phyloP scores from a whole-genome alignment of 2,113 vertebrate genomes.

The Megaceryle torquata region DNA sequence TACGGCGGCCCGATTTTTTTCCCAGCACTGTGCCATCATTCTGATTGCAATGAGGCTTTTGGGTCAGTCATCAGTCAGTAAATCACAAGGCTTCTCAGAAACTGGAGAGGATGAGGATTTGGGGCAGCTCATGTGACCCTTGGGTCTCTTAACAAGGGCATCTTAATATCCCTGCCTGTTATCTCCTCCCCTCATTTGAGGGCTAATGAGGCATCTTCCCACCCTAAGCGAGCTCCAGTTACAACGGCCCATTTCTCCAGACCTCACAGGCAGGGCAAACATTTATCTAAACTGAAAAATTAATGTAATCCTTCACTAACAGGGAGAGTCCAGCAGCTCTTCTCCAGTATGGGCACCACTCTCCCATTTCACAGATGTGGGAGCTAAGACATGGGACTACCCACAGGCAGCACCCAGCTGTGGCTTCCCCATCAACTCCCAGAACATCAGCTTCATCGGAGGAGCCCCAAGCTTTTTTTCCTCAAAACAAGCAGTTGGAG shows the following conservation, averaged over 20 bases:
- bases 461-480: neutral
- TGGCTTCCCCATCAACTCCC: neutral
- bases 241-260: neutral
- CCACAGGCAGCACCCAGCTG: neutral
- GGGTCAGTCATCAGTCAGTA: neutral
- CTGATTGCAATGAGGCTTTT: neutral
- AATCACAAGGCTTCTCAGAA: neutral
- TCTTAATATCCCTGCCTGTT: neutral
- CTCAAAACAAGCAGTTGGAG: neutral
- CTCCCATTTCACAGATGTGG: neutral
- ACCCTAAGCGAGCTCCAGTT: neutral
- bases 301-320: neutral
- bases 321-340: neutral
- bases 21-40: neutral
- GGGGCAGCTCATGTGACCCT: neutral
- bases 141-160: neutral
- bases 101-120: neutral
- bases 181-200: conserved; percentile 3
- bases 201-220: conserved; percentile 33
- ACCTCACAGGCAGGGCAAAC: neutral
- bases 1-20: neutral
- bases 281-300: neutral
- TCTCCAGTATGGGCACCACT: neutral
- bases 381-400: neutral
- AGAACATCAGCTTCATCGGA: neutral